These are phyloP conservation scores for Tiphia femorata DNA, from an alignment of 2,888 invertebrate genomes.

Conservation along the genomic window DNA sequence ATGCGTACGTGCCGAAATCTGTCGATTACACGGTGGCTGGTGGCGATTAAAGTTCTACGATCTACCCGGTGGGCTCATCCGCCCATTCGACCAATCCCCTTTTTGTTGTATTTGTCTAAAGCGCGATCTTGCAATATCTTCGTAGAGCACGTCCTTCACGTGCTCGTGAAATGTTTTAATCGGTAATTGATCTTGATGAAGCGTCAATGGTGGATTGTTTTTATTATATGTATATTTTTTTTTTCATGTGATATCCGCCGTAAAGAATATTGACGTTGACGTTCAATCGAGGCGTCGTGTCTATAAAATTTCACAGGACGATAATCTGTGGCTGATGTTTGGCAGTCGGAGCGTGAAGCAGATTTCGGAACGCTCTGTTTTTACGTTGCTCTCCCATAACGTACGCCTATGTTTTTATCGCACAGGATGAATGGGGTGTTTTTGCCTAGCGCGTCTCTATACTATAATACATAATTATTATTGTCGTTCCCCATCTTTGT, in stretches of 20 bases:
- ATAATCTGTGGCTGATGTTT: not conserved
- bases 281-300: no score
- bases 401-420: slow-evolving; percentile 44
- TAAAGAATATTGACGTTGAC: no score
- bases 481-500: slow-evolving; percentile 52
- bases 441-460: slow-evolving; percentile 54
- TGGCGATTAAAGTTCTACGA: not conserved
- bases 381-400: slow-evolving; percentile 36
- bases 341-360: slow-evolving; percentile 18
- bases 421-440: slow-evolving; percentile 62
- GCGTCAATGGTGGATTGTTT: not conserved
- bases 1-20: slow-evolving; percentile 37
- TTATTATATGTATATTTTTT: not conserved
- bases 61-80: no score
- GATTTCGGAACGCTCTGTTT: slow-evolving; percentile 37
- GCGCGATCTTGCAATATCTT: no score
- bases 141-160: no score
- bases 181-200: no score
- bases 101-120: no score
- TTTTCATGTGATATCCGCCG: not conserved
- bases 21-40: slow-evolving; percentile 8
- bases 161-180: no score
- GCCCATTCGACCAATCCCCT: no score
- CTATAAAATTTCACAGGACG: no score
- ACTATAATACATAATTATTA: slow-evolving; percentile 69